Evolutionary conservation across 1,140 invertebrate species (phyloP).

Genomic region (Nebria ingens): DNA sequence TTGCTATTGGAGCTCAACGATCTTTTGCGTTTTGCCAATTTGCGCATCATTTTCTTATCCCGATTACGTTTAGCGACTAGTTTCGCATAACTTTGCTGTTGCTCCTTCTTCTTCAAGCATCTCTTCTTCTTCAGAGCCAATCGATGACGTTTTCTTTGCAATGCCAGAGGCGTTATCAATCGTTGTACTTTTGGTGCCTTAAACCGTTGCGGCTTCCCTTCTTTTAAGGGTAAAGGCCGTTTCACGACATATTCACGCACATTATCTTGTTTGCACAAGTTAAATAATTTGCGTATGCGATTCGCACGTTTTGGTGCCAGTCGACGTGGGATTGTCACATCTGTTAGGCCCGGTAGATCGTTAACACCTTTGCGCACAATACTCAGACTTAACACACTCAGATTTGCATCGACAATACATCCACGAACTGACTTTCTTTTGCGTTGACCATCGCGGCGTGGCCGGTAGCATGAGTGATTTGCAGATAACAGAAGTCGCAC

Average conservation of each 20-base stretch:
- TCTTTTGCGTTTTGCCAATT: background rate
- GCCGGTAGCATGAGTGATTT: slow-evolving; percentile 60
- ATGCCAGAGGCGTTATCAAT: slow-evolving; percentile 56
- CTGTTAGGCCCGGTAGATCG: slow-evolving; percentile 67
- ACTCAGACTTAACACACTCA: slow-evolving; percentile 54
- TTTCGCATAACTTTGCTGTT: slow-evolving; percentile 70
- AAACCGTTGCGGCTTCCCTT: slow-evolving; percentile 42
- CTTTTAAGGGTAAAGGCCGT: slow-evolving; percentile 50
- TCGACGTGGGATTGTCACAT: slow-evolving; percentile 54
- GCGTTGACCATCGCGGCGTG: slow-evolving; percentile 55
- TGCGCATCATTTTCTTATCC: slow-evolving; percentile 40
- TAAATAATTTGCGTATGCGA: slow-evolving; percentile 66
- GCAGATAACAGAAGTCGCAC: slow-evolving; percentile 58
- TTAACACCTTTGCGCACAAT: slow-evolving; percentile 58
- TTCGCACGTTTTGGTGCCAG: slow-evolving; percentile 66
- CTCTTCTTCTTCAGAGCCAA: slow-evolving; percentile 65
- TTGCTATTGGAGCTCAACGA: too few species aligned
- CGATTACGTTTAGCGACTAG: slow-evolving; percentile 69
- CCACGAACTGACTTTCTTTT: slow-evolving; percentile 66
- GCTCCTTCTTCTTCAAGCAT: slow-evolving; percentile 55
- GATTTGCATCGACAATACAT: slow-evolving; percentile 64
- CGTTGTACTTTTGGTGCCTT: slow-evolving; percentile 70
- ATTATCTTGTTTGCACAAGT: slow-evolving; percentile 64
- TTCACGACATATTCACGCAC: slow-evolving; percentile 64
- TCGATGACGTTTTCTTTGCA: slow-evolving; percentile 64